Evolutionary conservation across 2,797 vertebrate species (phyloP), one percentile per base, ranked within the genome.

Genomic region (Poecile montanus): DNA sequence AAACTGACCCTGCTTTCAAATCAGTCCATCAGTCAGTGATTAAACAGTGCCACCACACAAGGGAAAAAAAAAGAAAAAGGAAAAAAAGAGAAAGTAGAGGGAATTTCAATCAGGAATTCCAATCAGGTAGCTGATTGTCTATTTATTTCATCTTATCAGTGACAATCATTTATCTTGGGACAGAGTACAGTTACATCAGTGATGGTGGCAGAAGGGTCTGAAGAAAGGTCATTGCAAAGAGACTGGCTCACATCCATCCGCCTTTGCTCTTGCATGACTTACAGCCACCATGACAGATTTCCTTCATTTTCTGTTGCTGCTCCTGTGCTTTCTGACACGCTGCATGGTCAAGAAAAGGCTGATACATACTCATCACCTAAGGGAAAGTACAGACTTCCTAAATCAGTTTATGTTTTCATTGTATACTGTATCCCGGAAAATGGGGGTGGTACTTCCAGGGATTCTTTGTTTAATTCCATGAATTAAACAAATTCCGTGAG

Each of bases 391-490:
- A 54, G 54, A 81, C n/a, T 79, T 94, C 45, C 21, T 78, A 84
- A 89, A 93, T 86, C 11, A 44, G n/a, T 96, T 97, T 92, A 53
- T 96, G 51, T 25, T 96, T 97, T 94, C 63, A 51, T 80, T 96
- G 68, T 86, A 34, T 60, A 51, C 51, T 70, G 47, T 67, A 79
- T 80, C 10, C 26, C 61, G 94, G 76, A 74, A 95, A 88, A 93
- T 62, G 56, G 71, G 22, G 18, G 21, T 95, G 57, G 58, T 81
- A 76, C 29, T 73, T 96, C 70, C 76, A 93, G 66, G 72, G 86
- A 79, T 45, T 50, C 84, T 42, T 67, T 91, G 61, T 89, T 95
- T 88, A 93, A 94, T 91, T 93, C 70, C 77, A 74, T 72, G 77
- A 96, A 94, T 93, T 40, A 40, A 40, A 40, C 38, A 40, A 40